Evolutionary conservation across 2,113 vertebrate genomes (phyloP), one percentile per base, ranked within the genome.

Genomic region (Eurypyga helias): DNA sequence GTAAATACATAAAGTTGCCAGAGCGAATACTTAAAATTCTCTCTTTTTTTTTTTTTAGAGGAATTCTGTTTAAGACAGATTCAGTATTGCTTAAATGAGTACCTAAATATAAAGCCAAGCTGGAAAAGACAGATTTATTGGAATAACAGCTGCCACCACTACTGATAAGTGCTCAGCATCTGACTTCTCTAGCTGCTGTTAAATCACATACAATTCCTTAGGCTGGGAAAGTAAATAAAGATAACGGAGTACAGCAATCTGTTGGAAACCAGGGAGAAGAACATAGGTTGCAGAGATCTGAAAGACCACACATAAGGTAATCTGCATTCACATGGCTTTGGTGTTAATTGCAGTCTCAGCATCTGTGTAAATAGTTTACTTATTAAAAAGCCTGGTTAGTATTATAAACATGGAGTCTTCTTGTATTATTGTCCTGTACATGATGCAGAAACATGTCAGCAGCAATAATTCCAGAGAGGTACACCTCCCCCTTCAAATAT

Each of bases 91-190:
- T 82, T 58, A 75, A 89, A 29, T 72, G 36, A 91, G 33, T 77
- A 83, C 49, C n/a, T 89, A 88, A 64, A 93, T 51, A 90, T 49
- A 80, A 95, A 91, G 18, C 73, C 45, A 87, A 87, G 41, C 48
- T 91, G 78, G 36, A 77, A 90, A 95, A 93, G 84, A 64, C 55
- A 76, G 80, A 82, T 93, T 91, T 91, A 52, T 83, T 96, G 70
- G 28, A 46, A 57, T 58, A 90, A 79, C 66, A 89, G 84, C 57
- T 93, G 65, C 73, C 73, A 76, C 61, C 13, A 11, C 61, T 94
- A n/a, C 77, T 54, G 78, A 52, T 89, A 91, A 93, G 84, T 71
- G 78, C 89, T 94, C 65, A 76, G 79, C 62, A 85, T 87, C 81
- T 62, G 61, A 89, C 57, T 91, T 91, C 48, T 90, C 24, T 91